A percentile compares a stretch with the other conserved stretches of the same genome.
Conservation (phyloP, 2,797 vertebrate genomes). For the Malurus leucopterus region DNA sequence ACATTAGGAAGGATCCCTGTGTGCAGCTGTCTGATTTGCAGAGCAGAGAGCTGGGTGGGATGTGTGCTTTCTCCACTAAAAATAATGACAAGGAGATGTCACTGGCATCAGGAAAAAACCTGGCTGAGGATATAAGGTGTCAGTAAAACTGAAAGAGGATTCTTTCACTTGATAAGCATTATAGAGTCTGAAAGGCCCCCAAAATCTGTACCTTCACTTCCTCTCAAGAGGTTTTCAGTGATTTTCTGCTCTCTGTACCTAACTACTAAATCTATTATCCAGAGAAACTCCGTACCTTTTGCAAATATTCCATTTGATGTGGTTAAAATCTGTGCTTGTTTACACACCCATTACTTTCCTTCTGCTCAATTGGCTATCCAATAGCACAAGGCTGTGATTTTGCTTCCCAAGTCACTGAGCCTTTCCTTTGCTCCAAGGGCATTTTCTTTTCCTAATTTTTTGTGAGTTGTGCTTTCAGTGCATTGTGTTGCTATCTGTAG, state of each 20-base stretch:
- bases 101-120: neutral
- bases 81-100: neutral
- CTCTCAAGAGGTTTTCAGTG: neutral
- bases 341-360: neutral
- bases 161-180: neutral
- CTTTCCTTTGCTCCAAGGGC: neutral
- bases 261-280: neutral
- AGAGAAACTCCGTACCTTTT: neutral
- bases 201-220: neutral
- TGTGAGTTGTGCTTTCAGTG: neutral
- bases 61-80: neutral
- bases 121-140: neutral
- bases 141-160: neutral
- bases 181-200: neutral
- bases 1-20: neutral
- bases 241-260: neutral
- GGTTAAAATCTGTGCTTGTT: neutral
- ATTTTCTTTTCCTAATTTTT: neutral
- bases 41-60: neutral
- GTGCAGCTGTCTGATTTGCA: neutral
- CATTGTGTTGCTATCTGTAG: neutral
- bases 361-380: neutral
- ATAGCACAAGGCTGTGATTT: neutral
- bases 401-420: neutral
- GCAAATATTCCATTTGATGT: neutral